These are phyloP conservation scores for Bothrops jararaca DNA, from an alignment of 2,113 vertebrate species.

Conservation along the genomic window DNA sequence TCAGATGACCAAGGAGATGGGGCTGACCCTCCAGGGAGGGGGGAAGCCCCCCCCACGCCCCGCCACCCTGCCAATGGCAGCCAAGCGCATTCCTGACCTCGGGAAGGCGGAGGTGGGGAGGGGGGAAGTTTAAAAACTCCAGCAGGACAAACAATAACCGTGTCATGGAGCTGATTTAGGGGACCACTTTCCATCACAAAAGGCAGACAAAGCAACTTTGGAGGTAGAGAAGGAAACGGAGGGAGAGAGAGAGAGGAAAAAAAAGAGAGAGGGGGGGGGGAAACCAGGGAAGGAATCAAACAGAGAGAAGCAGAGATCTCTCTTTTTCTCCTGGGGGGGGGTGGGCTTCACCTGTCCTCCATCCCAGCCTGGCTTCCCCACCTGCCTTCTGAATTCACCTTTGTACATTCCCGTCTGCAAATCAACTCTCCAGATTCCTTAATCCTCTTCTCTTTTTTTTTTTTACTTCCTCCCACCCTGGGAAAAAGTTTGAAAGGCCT, in stretches of 20 bases:
- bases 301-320: conserved; percentile 37
- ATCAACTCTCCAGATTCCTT: neutral
- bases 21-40: conserved; percentile 54
- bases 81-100: conserved; percentile 79
- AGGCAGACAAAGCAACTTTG: conserved; percentile 70
- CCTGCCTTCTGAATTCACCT: neutral
- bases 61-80: conserved; percentile 69
- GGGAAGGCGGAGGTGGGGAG: conserved; percentile 49
- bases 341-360: neutral
- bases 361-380: neutral
- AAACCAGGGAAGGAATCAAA: conserved; percentile 33
- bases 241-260: neutral
- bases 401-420: neutral
- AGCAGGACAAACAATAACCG: conserved; percentile 73
- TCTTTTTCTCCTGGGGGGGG: neutral
- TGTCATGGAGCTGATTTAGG: conserved; percentile 79
- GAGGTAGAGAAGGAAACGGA: conserved; percentile 58
- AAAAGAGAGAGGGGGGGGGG: neutral
- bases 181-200: conserved; percentile 76
- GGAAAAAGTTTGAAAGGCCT: neutral
- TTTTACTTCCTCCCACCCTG: no score
- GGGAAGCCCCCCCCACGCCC: conserved; percentile 57
- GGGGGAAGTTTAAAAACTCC: conserved; percentile 71
- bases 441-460: neutral
- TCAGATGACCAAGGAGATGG: conserved; percentile 66